These are phyloP conservation scores for Vespertilio murinus DNA, from an alignment of 2,797 vertebrate genomes.

Conservation along the genomic window DNA sequence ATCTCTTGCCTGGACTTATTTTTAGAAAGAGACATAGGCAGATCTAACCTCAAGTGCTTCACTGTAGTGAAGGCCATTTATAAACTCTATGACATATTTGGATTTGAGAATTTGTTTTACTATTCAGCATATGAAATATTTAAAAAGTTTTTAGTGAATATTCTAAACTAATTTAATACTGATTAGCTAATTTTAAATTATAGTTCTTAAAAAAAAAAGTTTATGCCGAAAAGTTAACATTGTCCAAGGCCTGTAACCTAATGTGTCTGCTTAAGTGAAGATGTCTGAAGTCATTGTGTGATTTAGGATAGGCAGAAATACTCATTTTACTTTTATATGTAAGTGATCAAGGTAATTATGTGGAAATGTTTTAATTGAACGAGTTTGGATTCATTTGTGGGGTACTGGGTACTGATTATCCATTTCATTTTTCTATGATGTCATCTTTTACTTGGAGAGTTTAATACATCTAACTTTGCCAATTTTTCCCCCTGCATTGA, in stretches of 20 bases:
- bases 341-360: neutral
- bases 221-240: neutral
- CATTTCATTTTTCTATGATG: neutral
- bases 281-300: neutral
- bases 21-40: conserved; percentile 1
- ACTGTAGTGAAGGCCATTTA: neutral
- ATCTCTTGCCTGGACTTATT: neutral
- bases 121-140: conserved; percentile 7
- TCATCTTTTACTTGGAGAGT: neutral
- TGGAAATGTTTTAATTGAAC: neutral
- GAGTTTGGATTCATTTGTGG: neutral
- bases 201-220: neutral
- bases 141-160: neutral
- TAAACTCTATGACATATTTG: neutral
- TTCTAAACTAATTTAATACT: neutral
- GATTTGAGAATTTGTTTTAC: conserved; percentile 42
- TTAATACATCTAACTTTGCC: neutral
- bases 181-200: conserved; percentile 1
- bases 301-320: conserved; percentile 20
- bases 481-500: neutral
- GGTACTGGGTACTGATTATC: neutral
- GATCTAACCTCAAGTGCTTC: neutral
- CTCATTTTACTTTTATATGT: neutral
- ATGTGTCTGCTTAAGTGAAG: neutral
- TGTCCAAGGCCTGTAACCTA: neutral